Evolutionary conservation across 2,113 vertebrate genomes (phyloP).

Genomic region (Nothoprocta pentlandii): DNA sequence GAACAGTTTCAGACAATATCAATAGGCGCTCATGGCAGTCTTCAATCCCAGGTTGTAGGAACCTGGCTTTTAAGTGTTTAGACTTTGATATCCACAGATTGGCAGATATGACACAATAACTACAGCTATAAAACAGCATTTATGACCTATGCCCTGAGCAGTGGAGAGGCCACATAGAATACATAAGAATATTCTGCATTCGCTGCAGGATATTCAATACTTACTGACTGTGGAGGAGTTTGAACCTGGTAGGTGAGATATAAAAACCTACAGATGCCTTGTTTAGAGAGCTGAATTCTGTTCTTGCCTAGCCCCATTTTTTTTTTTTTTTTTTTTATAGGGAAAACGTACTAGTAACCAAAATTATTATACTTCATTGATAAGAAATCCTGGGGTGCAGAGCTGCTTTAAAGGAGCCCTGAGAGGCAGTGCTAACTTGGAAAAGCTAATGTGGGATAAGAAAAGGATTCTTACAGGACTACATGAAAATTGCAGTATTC

Average conservation of each 20-base stretch:
- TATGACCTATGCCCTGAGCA: background rate
- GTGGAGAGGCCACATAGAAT: background rate
- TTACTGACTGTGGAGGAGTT: background rate
- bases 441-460: background rate
- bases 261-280: background rate
- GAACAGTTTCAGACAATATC: background rate
- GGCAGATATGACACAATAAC: background rate
- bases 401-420: background rate
- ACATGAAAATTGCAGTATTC: background rate
- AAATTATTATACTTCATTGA: background rate
- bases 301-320: background rate
- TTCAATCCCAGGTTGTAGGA: background rate
- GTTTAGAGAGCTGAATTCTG: background rate
- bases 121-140: background rate
- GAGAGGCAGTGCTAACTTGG: background rate
- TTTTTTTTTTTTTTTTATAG: background rate
- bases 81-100: background rate
- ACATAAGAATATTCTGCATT: background rate
- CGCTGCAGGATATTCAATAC: background rate
- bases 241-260: background rate
- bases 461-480: background rate
- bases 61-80: background rate
- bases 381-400: background rate
- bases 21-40: background rate
- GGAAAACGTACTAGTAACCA: too few species aligned